A percentile compares a stretch with the other conserved stretches of the same genome.
Conservation (phyloP, 2,888 invertebrate genomes). For the Iphiclides podalirius region DNA sequence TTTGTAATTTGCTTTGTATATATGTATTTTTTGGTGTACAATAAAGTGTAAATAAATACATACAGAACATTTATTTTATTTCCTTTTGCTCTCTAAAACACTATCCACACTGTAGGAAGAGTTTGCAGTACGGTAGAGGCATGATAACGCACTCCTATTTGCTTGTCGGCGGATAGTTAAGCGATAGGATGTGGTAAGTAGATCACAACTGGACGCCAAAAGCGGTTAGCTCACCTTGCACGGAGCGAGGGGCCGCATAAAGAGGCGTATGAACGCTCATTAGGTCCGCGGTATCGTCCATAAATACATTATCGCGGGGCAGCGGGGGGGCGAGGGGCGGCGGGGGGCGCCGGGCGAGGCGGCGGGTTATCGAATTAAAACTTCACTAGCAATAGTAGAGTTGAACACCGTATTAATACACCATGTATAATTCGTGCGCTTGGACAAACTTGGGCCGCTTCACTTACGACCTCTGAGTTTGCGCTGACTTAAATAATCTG, state of each 20-base stretch:
- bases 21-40: too few relatives aligned
- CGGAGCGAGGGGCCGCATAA: conserved; percentile 58
- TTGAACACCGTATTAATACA: conserved; percentile 79
- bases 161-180: too few relatives aligned
- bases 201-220: too few relatives aligned
- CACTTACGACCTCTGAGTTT: conserved; percentile 38
- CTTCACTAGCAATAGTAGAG: conserved; percentile 78
- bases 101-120: too few relatives aligned
- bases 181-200: too few relatives aligned
- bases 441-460: conserved; percentile 64
- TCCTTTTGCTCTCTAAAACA: too few relatives aligned
- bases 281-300: conserved; percentile 75
- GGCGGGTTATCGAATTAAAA: conserved; percentile 75
- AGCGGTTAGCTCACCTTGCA: too few relatives aligned
- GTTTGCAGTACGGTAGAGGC: too few relatives aligned
- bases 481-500: not conserved
- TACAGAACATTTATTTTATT: too few relatives aligned
- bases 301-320: conserved; percentile 75
- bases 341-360: conserved; percentile 37
- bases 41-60: too few relatives aligned
- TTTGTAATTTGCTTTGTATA: too few relatives aligned
- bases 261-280: conserved; percentile 74
- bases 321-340: conserved; percentile 33
- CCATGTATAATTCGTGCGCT: conserved; percentile 77
- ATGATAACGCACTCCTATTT: too few relatives aligned